Base-by-base conservation (phyloP, 2,888 invertebrate species). In the Tiliacea aurago region DNA sequence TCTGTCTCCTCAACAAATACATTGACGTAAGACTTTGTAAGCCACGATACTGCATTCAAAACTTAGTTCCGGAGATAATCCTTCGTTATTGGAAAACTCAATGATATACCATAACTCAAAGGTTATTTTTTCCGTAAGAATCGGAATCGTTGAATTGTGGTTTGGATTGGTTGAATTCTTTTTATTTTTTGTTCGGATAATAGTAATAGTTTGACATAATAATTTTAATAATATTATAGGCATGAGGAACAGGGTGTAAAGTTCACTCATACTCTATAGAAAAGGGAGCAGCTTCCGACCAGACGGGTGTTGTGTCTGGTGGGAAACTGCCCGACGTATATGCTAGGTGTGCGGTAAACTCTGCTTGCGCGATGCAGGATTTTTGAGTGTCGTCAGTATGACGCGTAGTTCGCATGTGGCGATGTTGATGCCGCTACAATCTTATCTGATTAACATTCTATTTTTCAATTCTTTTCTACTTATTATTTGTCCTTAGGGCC, bases 21-120 rank as follows among this genome's bases (percentile, higher is more conserved):
- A 73, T 47, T 10, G 73, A 53, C 73, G 66, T 77, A 73, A 66
- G 79, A 47, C 73, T 56, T 51, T 51, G 13, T 69, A 80, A 80
- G 61, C 65, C 69, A 49, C 68, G 75, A 63, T 84, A 81, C 76
- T 83, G 81, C 75, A 78, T 81, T 79, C 79, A 75, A 70, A 77
- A 84, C 74, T 77, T 62, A 84, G 73, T 77, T 82, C 65, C 45
- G 59, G 33, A 73, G 84, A 82, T 84, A 77, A 84, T 82, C 82
- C 80, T 37, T n/a, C 23, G 73, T 70, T 84, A 84, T 84, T 84
- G 74, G 74, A 83, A 84, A 81, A 72, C 51, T 65, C 67, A 64
- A 73, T 84, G 65, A 53, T 55, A 55, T 67, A 64, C 13, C n/a
- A n/a, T n/a, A n/a, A n/a, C n/a, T n/a, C n/a, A 73, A 78, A 41